These are phyloP conservation scores for Pachycephala philippinensis DNA, from an alignment of 2,113 vertebrate species.

Conservation along the genomic window DNA sequence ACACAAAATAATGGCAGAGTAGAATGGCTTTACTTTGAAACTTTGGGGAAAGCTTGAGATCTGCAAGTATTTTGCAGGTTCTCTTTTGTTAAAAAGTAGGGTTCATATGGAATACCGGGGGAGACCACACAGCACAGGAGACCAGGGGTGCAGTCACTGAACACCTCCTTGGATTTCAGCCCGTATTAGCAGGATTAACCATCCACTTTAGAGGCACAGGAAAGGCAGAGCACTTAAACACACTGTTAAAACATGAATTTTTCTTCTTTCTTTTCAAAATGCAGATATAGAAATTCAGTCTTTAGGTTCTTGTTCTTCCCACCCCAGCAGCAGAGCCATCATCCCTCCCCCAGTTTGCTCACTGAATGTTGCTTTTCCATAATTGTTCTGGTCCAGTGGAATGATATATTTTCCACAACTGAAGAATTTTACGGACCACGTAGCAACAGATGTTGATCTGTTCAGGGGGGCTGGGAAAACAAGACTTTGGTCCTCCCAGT, in stretches of 20 bases:
- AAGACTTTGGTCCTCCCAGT: constrained; percentile 35
- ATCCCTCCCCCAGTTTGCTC: neutral
- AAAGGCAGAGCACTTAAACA: constrained; percentile 36
- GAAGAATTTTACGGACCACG: neutral
- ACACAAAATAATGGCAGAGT: neutral
- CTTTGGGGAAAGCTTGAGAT: constrained; percentile 22
- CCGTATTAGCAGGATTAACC: neutral
- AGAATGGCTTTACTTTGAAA: constrained; percentile 24
- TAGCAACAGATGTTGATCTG: neutral
- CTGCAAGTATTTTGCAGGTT: neutral
- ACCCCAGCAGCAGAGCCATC: neutral
- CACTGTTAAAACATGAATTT: neutral
- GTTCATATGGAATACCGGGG: neutral
- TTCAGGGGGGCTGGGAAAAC: neutral
- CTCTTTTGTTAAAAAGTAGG: neutral
- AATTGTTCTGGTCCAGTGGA: neutral
- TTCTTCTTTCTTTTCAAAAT: neutral
- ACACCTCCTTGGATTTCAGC: neutral
- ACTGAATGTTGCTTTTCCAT: neutral
- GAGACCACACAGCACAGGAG: neutral
- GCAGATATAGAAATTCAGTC: neutral
- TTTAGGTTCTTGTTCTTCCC: neutral
- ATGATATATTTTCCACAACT: neutral
- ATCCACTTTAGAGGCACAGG: constrained; percentile 42
- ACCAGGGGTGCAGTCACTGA: neutral